These are phyloP conservation scores for Chiroxiphia lanceolata DNA, from an alignment of 2,797 vertebrate genomes.

Conservation along the genomic window DNA sequence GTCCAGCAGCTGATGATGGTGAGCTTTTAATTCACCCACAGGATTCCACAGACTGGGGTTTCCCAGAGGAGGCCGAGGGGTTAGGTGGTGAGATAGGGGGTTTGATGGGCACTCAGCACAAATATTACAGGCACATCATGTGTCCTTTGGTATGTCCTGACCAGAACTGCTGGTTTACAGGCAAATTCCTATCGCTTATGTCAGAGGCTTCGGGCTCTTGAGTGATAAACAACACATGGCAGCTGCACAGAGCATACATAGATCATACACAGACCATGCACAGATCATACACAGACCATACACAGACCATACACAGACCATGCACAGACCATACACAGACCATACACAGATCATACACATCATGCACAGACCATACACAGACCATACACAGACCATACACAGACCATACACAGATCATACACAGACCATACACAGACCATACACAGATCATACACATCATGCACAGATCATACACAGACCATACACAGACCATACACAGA, in stretches of 20 bases:
- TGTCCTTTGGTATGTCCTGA: not conserved
- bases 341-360: no score
- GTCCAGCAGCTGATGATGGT: rapidly evolving
- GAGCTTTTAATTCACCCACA: not conserved
- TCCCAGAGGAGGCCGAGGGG: not conserved
- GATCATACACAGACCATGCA: no score
- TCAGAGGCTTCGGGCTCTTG: not conserved
- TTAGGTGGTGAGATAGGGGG: not conserved
- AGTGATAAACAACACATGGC: not conserved
- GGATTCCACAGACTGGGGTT: not conserved
- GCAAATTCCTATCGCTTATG: not conserved
- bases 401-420: no score
- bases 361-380: no score
- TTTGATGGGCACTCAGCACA: not conserved
- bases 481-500: no score
- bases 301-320: no score
- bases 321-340: no score
- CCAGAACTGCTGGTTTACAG: not conserved
- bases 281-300: no score
- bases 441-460: no score
- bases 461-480: no score
- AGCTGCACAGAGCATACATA: not conserved
- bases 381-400: no score
- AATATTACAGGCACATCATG: not conserved
- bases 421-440: no score